Evolutionary conservation across 2,888 invertebrate species (phyloP).

Genomic region (Tipula confusa): DNA sequence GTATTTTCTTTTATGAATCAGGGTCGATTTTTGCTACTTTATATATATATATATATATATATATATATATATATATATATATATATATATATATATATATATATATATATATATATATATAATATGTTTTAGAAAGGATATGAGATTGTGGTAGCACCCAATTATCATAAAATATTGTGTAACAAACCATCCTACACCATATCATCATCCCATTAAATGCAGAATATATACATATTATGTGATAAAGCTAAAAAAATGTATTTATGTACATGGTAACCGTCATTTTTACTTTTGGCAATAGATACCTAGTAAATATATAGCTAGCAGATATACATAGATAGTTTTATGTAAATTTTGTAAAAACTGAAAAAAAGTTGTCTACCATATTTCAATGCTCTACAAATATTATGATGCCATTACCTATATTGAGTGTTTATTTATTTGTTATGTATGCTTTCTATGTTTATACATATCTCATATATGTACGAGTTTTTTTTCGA

Average conservation of each 20-base stretch:
- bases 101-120: not conserved
- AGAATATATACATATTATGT: too few species aligned
- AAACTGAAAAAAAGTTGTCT: not conserved
- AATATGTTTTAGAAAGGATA: not conserved
- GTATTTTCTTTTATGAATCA: not conserved
- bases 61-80: not conserved
- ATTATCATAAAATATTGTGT: not conserved
- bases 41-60: not conserved
- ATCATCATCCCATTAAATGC: not conserved
- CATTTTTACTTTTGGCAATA: not conserved
- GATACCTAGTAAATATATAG: not conserved
- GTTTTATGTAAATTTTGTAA: not conserved
- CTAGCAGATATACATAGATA: too few species aligned
- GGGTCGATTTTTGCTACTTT: not conserved
- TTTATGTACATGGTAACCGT: not conserved
- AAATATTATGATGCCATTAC: slow-evolving; percentile 25
- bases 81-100: not conserved
- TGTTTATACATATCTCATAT: not conserved
- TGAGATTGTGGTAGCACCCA: not conserved
- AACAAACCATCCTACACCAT: not conserved
- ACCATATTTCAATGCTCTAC: not conserved
- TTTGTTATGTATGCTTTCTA: not conserved
- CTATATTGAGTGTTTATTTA: slow-evolving; percentile 1
- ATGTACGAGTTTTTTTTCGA: not conserved
- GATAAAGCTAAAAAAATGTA: not conserved